Conservation (phyloP, 2,888 invertebrate genomes). For the Cosmorhoe ocellata region DNA sequence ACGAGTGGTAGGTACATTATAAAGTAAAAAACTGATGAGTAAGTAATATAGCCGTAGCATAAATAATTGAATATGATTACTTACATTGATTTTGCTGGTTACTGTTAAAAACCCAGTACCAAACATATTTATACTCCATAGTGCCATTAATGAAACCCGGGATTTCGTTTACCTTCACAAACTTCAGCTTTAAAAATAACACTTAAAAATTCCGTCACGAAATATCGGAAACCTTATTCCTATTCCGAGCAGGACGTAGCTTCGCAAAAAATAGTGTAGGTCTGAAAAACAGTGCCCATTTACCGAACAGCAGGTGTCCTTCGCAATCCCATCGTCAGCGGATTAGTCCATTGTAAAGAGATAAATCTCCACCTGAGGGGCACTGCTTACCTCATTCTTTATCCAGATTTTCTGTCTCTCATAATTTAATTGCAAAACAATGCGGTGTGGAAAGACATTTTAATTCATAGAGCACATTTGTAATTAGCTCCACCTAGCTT, state of each 20-base stretch:
- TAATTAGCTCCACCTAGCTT: too few relatives aligned
- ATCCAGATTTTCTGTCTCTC: slow-evolving; percentile 41
- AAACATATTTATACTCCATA: not conserved
- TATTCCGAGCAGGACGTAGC: slow-evolving; percentile 6
- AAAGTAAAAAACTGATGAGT: too few relatives aligned
- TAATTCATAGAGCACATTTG: too few relatives aligned
- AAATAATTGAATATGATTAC: too few relatives aligned
- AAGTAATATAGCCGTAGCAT: too few relatives aligned
- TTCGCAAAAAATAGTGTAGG: slow-evolving; percentile 23
- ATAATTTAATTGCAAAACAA: slow-evolving; percentile 40
- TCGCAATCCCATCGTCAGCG: slow-evolving; percentile 71
- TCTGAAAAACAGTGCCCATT: slow-evolving; percentile 59
- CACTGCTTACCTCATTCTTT: slow-evolving; percentile 58
- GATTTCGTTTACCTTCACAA: slow-evolving; percentile 5
- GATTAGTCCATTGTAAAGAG: slow-evolving; percentile 67
- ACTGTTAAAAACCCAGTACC: too few relatives aligned
- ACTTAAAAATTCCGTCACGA: slow-evolving; percentile 24
- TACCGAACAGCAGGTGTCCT: slow-evolving; percentile 71
- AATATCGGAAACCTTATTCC: slow-evolving; percentile 12
- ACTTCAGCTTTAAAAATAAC: slow-evolving; percentile 16
- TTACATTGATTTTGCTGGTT: too few relatives aligned
- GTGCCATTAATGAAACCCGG: not conserved
- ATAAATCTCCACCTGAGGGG: slow-evolving; percentile 63
- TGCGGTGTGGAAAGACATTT: slow-evolving; percentile 7
- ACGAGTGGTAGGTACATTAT: too few relatives aligned